Percentiles rank a stretch among this genome's conserved stretches.
phyloP scores from a whole-genome alignment of 2,113 vertebrate species.

The Glaucidium brasilianum region DNA sequence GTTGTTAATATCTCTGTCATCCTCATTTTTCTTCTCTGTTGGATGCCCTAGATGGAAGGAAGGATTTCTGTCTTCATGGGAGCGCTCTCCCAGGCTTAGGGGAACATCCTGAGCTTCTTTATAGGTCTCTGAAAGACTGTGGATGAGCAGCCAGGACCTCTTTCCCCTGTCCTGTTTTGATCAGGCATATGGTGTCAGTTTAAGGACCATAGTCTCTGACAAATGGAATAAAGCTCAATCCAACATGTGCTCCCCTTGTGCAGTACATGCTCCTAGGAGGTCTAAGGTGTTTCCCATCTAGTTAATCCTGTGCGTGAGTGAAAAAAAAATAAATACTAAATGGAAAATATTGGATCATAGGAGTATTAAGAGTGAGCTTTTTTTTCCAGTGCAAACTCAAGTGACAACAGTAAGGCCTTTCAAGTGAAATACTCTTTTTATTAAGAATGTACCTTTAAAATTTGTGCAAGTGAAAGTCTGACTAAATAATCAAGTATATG shows the following conservation, averaged over 20 bases:
- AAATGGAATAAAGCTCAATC: background rate
- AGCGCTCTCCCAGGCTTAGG: background rate
- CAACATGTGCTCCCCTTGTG: accelerated
- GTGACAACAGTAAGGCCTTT: background rate
- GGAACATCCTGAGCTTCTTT: background rate
- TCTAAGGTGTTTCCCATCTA: background rate
- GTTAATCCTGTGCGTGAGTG: background rate
- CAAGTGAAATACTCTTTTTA: background rate
- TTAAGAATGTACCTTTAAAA: background rate
- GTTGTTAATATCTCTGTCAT: background rate
- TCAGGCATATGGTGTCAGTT: background rate
- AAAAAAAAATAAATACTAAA: background rate
- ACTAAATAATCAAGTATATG: background rate
- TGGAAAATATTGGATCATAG: background rate
- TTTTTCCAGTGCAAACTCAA: background rate
- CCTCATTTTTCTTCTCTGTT: background rate
- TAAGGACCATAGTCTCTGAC: background rate
- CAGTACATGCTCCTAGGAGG: background rate
- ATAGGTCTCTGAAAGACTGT: background rate
- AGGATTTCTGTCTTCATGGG: background rate
- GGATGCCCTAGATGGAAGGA: background rate
- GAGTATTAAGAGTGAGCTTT: background rate
- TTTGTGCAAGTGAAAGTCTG: background rate
- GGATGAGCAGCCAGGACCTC: background rate
- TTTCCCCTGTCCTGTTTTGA: background rate